These are phyloP conservation scores for Hydrotaea cyrtoneurina DNA, from an alignment of 2,888 invertebrate species.

Conservation along the genomic window DNA sequence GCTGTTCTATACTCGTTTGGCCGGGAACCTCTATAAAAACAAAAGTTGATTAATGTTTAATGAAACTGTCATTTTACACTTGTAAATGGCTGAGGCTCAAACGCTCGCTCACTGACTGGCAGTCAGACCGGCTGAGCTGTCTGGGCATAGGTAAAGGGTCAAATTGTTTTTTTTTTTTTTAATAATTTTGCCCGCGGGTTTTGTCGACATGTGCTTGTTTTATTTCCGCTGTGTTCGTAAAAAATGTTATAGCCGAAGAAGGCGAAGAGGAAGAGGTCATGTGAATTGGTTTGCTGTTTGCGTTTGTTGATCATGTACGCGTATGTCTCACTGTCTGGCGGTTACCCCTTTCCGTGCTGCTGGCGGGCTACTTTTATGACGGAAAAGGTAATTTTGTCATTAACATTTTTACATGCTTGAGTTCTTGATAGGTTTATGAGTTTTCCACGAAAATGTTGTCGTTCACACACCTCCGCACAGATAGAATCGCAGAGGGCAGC, in stretches of 20 bases:
- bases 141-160: slow-evolving; percentile 50
- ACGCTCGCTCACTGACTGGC: not conserved
- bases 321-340: not conserved
- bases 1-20: not conserved
- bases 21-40: slow-evolving; percentile 22
- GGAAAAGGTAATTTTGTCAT: slow-evolving; percentile 63
- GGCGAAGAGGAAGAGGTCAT: slow-evolving; percentile 59
- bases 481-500: not conserved
- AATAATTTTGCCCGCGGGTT: slow-evolving; percentile 36
- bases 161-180: slow-evolving; percentile 57
- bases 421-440: slow-evolving; percentile 56
- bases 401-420: slow-evolving; percentile 64
- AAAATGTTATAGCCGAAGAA: not conserved
- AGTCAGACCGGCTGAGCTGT: not conserved
- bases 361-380: slow-evolving; percentile 41
- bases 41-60: slow-evolving; percentile 58
- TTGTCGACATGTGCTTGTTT: slow-evolving; percentile 48
- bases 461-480: slow-evolving; percentile 59
- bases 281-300: slow-evolving; percentile 28
- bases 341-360: slow-evolving; percentile 11
- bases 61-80: slow-evolving; percentile 63
- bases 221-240: slow-evolving; percentile 50
- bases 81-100: slow-evolving; percentile 41
- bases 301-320: too few species aligned
- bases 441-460: slow-evolving; percentile 45